Evolutionary conservation across 2,797 vertebrate genomes (phyloP), one percentile per base, ranked within the genome.

Genomic region (Propithecus deckenii): DNA sequence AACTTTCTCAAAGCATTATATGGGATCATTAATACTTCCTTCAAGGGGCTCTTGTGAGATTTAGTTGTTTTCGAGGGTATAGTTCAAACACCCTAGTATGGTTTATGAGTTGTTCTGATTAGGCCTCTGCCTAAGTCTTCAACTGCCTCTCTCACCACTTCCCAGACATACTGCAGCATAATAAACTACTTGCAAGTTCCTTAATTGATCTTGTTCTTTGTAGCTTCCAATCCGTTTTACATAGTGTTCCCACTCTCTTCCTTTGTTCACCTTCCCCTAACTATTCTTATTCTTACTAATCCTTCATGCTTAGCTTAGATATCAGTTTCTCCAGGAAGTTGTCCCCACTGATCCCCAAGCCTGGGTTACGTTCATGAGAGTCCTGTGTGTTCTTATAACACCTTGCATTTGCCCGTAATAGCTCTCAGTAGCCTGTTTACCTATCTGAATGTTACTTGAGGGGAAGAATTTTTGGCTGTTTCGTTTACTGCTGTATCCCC

Each of bases 271-370:
- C 52, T 90, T 92, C 50, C 43, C 22, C 46, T 92, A 46, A 57
- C 84, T 89, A 18, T 67, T 74, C 41, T 92, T 89, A 18, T 67
- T 74, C 41, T 92, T 75, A 57, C 46, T 96, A 91, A 94, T 89
- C 93, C 59, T 90, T 72, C 38, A 13, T 78, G 59, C 59, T 97
- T 76, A 80, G 1, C 17, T 63, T 88, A 52, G 61, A 11, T 88
- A 87, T 43, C 55, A 41, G 0, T 94, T 97, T 96, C 91, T 93
- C 79, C 43, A 93, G 86, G 89, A 96, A 74, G 78, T 65, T 79
- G 65, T 93, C 83, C 59, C n/a, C 43, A 7, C 74, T 63, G 43
- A 76, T 90, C 90, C 78, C 71, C 71, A 85, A 25, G 59, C 83
- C 88, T 89, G 88, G 25, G 38, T 43, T 41, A 80, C 57, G 28